phyloP scores from a whole-genome alignment of 1,140 invertebrate genomes.

The Drosophila saltans region DNA sequence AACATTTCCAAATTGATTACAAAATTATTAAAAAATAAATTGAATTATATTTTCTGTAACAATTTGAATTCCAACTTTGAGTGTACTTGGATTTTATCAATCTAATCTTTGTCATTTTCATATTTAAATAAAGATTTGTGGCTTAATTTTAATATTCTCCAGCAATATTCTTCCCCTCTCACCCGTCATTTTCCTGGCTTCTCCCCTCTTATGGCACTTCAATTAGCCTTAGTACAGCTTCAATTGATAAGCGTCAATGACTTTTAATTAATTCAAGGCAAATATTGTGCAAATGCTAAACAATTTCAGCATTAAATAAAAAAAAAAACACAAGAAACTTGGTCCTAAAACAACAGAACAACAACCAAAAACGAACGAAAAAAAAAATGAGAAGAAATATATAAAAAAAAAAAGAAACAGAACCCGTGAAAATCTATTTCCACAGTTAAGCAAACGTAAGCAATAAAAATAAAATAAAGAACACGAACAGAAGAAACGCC shows the following conservation, averaged over 20 bases:
- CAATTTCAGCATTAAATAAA: slow-evolving; percentile 32
- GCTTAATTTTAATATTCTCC: background rate
- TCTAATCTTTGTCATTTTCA: background rate
- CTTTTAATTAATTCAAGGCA: slow-evolving; percentile 77
- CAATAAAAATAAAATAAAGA: slow-evolving; percentile 27
- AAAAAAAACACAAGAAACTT: background rate
- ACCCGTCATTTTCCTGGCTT: background rate
- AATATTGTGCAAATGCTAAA: slow-evolving; percentile 56
- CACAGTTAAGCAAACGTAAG: slow-evolving; percentile 45
- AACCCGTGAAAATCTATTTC: slow-evolving; percentile 70
- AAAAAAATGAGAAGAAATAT: background rate
- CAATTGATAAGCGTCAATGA: slow-evolving; percentile 66
- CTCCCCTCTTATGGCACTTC: slow-evolving; percentile 31
- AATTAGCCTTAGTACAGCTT: slow-evolving; percentile 21
- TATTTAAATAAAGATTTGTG: slow-evolving; percentile 13
- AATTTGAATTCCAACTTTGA: background rate
- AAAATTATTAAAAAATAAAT: background rate
- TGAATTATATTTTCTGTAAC: background rate
- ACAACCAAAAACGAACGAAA: slow-evolving; percentile 3
- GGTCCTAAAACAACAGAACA: slow-evolving; percentile 20
- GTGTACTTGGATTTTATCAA: background rate
- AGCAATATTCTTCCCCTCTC: background rate
- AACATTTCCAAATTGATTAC: no score
- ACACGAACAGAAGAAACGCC: slow-evolving; percentile 6
- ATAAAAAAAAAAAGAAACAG: slow-evolving; percentile 47